phyloP scores from a whole-genome alignment of 2,113 vertebrate species.

The Tyto alba region DNA sequence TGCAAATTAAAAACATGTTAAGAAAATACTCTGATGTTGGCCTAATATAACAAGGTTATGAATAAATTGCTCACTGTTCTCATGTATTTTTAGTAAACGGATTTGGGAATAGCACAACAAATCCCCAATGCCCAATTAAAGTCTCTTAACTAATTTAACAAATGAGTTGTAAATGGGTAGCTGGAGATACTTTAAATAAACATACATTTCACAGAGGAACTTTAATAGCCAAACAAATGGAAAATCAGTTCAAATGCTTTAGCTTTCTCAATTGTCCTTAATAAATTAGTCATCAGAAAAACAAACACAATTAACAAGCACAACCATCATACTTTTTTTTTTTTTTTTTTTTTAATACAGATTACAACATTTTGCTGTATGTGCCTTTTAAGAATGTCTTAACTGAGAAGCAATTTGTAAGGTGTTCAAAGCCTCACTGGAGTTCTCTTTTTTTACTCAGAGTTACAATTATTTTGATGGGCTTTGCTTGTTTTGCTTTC shows the following conservation, averaged over 20 bases:
- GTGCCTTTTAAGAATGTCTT: background rate
- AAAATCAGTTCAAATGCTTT: constrained; percentile 49
- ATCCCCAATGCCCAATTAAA: constrained; percentile 70
- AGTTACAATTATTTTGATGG: background rate
- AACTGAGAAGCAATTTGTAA: background rate
- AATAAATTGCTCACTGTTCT: constrained; percentile 59
- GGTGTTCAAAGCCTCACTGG: background rate
- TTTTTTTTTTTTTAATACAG: background rate
- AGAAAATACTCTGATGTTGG: constrained; percentile 5
- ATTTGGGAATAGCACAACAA: constrained; percentile 62
- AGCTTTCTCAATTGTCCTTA: constrained; percentile 47
- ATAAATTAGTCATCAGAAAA: constrained; percentile 53
- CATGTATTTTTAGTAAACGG: constrained; percentile 67
- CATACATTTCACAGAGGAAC: constrained; percentile 53
- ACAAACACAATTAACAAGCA: constrained; percentile 19
- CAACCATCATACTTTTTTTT: background rate
- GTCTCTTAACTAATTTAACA: constrained; percentile 73
- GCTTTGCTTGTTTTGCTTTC: background rate
- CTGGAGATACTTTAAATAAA: constrained; percentile 68
- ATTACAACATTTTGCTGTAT: background rate
- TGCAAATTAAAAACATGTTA: constrained; percentile 41
- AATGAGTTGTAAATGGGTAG: constrained; percentile 57
- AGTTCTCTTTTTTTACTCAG: background rate
- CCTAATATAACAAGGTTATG: constrained; percentile 62
- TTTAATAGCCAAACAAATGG: constrained; percentile 61